Percentiles rank a stretch among this genome's conserved stretches.
These are phyloP conservation scores for Dinoponera quadriceps DNA, from an alignment of 1,140 invertebrate species.

Conservation along the genomic window DNA sequence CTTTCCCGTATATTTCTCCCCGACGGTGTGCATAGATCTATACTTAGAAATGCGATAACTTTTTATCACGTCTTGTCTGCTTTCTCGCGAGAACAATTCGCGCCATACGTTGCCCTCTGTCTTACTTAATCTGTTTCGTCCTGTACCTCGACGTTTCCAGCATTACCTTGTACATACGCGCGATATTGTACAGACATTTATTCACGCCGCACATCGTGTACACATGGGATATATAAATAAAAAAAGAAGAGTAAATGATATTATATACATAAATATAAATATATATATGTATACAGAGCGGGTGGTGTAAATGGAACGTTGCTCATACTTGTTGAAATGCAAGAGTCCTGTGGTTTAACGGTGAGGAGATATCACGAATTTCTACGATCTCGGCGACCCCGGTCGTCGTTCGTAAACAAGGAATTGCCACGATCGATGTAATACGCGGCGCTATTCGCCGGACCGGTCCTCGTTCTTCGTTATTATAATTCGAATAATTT, in stretches of 20 bases:
- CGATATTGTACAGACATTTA: conserved; percentile 62
- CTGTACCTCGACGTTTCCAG: conserved; percentile 1
- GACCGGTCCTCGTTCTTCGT: conserved; percentile 29
- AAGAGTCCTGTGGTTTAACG: conserved; percentile 53
- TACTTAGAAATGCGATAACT: neutral
- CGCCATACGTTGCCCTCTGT: neutral
- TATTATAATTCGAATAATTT: conserved; percentile 11
- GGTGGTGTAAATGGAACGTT: conserved; percentile 74
- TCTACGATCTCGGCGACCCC: conserved; percentile 51
- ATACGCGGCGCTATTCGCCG: conserved; percentile 40
- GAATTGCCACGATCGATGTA: conserved; percentile 20
- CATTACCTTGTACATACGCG: conserved; percentile 66
- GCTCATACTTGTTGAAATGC: conserved; percentile 74
- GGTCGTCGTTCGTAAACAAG: conserved; percentile 31
- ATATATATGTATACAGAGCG: conserved; percentile 59
- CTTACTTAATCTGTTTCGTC: neutral
- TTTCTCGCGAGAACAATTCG: neutral
- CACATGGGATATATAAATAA: conserved; percentile 69
- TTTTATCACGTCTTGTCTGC: neutral
- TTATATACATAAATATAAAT: conserved; percentile 64
- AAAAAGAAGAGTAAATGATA: conserved; percentile 64
- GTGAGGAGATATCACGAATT: conserved; percentile 53
- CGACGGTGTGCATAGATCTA: no score
- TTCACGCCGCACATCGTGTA: conserved; percentile 54
- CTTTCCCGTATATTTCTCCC: neutral